Evolutionary conservation across 1,140 invertebrate species (phyloP).

Genomic region (Manduca sexta): DNA sequence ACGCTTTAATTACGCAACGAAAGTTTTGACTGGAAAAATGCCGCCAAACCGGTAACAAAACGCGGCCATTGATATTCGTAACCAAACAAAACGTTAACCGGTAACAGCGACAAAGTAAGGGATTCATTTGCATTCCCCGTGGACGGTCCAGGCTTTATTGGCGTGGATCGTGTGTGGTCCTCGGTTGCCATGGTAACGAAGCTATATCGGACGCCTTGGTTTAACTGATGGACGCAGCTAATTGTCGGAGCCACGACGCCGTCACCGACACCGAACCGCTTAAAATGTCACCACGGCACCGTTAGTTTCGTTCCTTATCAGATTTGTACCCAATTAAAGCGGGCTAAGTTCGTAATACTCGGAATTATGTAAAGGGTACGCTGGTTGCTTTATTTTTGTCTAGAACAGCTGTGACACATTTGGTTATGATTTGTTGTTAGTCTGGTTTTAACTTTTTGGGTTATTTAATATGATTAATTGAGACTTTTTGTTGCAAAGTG

Average conservation of each 20-base stretch:
- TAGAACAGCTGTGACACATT: no score
- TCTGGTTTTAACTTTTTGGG: no score
- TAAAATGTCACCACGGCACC: conserved; percentile 43
- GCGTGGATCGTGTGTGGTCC: conserved; percentile 62
- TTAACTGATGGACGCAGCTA: conserved; percentile 61
- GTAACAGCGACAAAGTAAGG: conserved; percentile 36
- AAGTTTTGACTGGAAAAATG: no score
- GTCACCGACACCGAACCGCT: conserved; percentile 33
- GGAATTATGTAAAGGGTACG: not conserved
- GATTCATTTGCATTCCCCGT: conserved; percentile 43
- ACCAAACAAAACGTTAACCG: conserved; percentile 27
- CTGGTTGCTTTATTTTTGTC: no score
- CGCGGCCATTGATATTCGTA: conserved; percentile 9
- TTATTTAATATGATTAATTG: no score
- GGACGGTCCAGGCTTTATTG: conserved; percentile 21
- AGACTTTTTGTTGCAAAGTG: no score
- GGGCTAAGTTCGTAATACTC: conserved; percentile 9
- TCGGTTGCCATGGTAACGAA: conserved; percentile 52
- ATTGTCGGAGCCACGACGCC: conserved; percentile 39
- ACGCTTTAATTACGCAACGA: no score
- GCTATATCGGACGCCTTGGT: conserved; percentile 41
- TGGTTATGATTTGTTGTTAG: no score
- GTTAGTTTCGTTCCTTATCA: conserved; percentile 28
- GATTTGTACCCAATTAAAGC: conserved; percentile 25
- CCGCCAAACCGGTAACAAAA: no score